A percentile compares a stretch with the other conserved stretches of the same genome.
Conservation (phyloP, 2,888 invertebrate species). For the Oegoconia quadripuncta region DNA sequence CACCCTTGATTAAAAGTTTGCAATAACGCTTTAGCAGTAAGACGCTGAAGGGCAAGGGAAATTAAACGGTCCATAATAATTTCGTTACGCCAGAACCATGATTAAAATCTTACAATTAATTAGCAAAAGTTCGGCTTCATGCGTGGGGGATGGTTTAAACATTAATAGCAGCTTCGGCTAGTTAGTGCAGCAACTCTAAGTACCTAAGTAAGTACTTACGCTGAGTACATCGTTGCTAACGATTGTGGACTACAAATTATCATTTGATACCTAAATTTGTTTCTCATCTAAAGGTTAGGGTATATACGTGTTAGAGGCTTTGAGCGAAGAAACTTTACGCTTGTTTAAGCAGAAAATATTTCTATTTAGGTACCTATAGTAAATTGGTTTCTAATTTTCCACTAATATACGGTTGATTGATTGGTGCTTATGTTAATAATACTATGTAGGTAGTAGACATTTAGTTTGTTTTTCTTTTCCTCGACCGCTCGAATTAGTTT, state of each 20-base stretch:
- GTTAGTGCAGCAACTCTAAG: slow-evolving; percentile 3
- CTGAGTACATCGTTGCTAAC: slow-evolving; percentile 1
- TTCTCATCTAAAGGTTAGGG: too few species aligned
- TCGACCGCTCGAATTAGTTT: too few species aligned
- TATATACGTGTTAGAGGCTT: too few species aligned
- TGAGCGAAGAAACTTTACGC: too few species aligned
- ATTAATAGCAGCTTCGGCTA: slow-evolving; percentile 40
- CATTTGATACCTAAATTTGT: background rate
- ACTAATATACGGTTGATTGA: too few species aligned
- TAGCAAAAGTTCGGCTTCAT: slow-evolving; percentile 59
- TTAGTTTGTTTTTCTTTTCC: too few species aligned
- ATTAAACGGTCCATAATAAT: slow-evolving; percentile 77
- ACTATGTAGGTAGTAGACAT: too few species aligned
- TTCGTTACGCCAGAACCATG: slow-evolving; percentile 68
- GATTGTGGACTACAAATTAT: background rate
- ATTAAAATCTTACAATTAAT: slow-evolving; percentile 77
- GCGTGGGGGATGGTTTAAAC: slow-evolving; percentile 40
- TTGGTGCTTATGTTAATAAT: too few species aligned
- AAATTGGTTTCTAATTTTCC: too few species aligned
- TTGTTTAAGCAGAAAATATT: too few species aligned
- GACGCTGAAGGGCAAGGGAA: slow-evolving; percentile 67
- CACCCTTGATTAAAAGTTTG: slow-evolving; percentile 77
- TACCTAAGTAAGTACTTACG: too few species aligned
- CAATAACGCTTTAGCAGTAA: slow-evolving; percentile 70
- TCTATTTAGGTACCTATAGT: too few species aligned